A percentile compares a stretch with the other conserved stretches of the same genome.
phyloP scores from a whole-genome alignment of 2,888 invertebrate species.

The Chouioia cunea region DNA sequence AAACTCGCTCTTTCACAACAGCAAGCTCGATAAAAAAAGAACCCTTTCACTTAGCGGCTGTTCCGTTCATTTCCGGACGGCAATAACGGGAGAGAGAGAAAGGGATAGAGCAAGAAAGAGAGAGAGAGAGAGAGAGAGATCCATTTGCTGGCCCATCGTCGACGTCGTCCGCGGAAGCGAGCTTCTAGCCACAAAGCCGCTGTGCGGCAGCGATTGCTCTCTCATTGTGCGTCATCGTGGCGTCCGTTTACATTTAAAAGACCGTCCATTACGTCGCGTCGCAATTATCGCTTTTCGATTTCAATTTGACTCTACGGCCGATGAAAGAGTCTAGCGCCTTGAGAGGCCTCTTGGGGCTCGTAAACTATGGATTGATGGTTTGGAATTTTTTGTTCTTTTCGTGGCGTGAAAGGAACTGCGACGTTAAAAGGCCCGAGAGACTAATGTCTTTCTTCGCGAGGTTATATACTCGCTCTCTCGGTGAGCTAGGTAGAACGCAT shows the following conservation, averaged over 20 bases:
- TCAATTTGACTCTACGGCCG: constrained; percentile 56
- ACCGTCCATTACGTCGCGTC: constrained; percentile 58
- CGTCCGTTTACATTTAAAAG: constrained; percentile 55
- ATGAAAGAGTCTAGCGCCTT: constrained; percentile 5
- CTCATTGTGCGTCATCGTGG: neutral
- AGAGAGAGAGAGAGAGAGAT: constrained; percentile 54
- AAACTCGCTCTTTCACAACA: constrained; percentile 24
- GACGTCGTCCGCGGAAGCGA: constrained; percentile 50
- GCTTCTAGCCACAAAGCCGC: constrained; percentile 49
- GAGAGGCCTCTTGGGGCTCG: neutral
- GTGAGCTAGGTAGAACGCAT: no score
- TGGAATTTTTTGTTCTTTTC: no score
- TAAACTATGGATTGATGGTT: no score
- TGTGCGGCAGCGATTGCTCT: constrained; percentile 46
- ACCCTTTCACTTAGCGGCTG: constrained; percentile 65
- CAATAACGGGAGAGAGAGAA: constrained; percentile 42
- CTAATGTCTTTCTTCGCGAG: no score
- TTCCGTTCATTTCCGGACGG: constrained; percentile 67
- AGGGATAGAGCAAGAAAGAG: constrained; percentile 55
- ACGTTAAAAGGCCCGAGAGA: no score
- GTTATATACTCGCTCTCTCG: no score
- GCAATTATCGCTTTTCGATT: constrained; percentile 65
- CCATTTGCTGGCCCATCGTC: constrained; percentile 62
- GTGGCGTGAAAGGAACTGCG: no score
- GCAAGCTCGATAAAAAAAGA: constrained; percentile 60